phyloP scores from a whole-genome alignment of 2,113 vertebrate species.

The Pseudorectes ferrugineus region DNA sequence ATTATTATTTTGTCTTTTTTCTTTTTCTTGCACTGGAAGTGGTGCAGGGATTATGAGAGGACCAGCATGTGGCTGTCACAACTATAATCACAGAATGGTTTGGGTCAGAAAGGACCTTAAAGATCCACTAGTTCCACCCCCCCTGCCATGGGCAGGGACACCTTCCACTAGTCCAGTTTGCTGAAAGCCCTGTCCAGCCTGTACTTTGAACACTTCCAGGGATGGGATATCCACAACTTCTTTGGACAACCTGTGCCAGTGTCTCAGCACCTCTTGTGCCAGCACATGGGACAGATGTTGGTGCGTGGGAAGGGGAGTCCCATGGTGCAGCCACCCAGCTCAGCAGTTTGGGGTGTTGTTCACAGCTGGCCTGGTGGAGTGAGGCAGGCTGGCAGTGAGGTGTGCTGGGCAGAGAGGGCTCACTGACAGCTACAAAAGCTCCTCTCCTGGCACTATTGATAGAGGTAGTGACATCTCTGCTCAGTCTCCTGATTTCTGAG shows the following conservation, averaged over 20 bases:
- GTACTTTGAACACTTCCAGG: background rate
- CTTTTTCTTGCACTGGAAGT: background rate
- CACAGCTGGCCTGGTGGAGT: background rate
- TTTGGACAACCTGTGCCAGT: background rate
- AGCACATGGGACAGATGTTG: rapidly evolving
- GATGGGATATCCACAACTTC: background rate
- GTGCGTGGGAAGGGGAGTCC: background rate
- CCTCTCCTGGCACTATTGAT: background rate
- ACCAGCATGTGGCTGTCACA: rapidly evolving
- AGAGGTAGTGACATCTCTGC: background rate
- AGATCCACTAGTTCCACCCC: background rate
- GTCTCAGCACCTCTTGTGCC: background rate
- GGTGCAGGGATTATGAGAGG: background rate
- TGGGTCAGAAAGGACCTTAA: background rate
- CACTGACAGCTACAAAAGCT: rapidly evolving
- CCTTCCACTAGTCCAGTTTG: background rate
- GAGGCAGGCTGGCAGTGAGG: background rate
- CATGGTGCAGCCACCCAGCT: rapidly evolving
- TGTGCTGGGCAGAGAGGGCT: background rate
- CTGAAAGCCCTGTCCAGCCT: background rate
- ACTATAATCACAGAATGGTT: background rate
- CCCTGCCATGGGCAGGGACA: no score
- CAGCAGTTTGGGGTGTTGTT: background rate
- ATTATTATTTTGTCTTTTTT: background rate
- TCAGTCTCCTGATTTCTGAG: background rate